Evolutionary conservation across 23 tunicate genomes (phyloP).

Genomic region (Ciona savignyi): DNA sequence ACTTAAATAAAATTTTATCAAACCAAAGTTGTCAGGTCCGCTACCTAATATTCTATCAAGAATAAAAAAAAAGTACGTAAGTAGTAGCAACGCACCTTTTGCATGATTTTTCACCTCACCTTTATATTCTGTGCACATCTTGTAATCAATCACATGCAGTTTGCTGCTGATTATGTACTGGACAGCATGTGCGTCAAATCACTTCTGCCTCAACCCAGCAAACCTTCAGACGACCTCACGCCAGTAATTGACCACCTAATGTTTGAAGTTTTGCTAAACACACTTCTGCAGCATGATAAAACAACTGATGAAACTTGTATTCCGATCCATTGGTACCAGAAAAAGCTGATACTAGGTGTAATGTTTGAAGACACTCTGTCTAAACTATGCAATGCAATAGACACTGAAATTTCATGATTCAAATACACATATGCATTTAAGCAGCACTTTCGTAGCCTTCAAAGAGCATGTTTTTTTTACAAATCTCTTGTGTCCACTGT

Average conservation of each 20-base stretch:
- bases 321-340: slow-evolving; percentile 21
- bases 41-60: no score
- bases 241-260: slow-evolving; percentile 22
- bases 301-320: slow-evolving; percentile 20
- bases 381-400: background rate
- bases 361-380: slow-evolving; percentile 5
- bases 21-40: no score
- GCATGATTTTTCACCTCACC: no score
- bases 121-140: no score
- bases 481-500: no score
- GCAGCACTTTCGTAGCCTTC: no score
- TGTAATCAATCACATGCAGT: slow-evolving; percentile 3
- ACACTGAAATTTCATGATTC: no score
- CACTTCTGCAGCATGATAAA: background rate
- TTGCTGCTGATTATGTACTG: slow-evolving; percentile 20
- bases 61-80: no score
- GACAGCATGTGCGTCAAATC: slow-evolving; percentile 37
- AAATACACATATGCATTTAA: no score
- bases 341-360: slow-evolving; percentile 6
- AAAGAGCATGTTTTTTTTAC: no score
- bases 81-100: no score
- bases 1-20: no score
- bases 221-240: background rate
- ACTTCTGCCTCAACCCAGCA: slow-evolving; percentile 14
- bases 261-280: slow-evolving; percentile 15